phyloP scores from a whole-genome alignment of 2,888 invertebrate species.

The Cataglyphis altisquamis region DNA sequence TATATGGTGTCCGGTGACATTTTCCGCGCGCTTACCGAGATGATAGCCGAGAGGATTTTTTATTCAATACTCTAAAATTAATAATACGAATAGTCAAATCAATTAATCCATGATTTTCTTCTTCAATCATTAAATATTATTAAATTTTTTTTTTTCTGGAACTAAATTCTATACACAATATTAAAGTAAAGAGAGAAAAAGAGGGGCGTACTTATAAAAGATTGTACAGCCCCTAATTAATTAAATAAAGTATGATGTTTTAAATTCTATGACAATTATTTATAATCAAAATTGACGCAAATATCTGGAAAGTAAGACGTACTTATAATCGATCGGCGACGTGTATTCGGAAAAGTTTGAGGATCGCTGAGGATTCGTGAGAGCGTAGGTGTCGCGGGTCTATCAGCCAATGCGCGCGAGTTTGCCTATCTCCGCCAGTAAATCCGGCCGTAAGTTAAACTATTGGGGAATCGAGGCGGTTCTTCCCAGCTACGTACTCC shows the following conservation, averaged over 20 bases:
- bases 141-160: neutral
- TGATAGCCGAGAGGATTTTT: constrained; percentile 23
- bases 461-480: constrained; percentile 84
- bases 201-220: neutral
- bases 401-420: constrained; percentile 82
- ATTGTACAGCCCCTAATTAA: no score
- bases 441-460: constrained; percentile 86
- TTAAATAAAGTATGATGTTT: neutral
- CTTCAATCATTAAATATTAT: neutral
- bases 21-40: constrained; percentile 47
- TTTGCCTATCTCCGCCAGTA: constrained; percentile 84
- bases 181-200: neutral
- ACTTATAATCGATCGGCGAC: neutral
- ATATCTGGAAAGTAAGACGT: neutral
- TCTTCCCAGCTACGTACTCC: constrained; percentile 71
- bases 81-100: neutral
- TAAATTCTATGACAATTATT: neutral
- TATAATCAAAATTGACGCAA: neutral
- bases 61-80: constrained; percentile 46
- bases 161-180: neutral
- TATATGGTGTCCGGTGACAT: constrained; percentile 55
- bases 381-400: constrained; percentile 82
- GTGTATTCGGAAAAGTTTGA: constrained; percentile 70
- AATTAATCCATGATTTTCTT: neutral
- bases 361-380: constrained; percentile 65